Base-by-base conservation (phyloP, 2,113 vertebrate species). In the Hippotragus niger region DNA sequence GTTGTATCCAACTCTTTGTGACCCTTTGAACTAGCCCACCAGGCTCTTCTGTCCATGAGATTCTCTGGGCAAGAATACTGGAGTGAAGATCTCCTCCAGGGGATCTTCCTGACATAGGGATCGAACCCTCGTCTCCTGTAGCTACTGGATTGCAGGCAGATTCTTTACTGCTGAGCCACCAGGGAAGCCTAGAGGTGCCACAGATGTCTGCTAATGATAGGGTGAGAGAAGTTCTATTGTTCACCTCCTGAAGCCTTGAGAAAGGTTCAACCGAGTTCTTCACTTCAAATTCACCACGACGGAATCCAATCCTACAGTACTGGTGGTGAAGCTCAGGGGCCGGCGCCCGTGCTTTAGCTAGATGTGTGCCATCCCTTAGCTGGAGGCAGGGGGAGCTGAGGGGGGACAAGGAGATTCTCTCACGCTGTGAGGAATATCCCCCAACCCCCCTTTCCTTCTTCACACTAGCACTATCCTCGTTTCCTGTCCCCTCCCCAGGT, bases 261-360 rank as follows among this genome's bases (percentile, higher is more conserved):
- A 36, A 88, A 78, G 14, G 2, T 55, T 23, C 43, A 76, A 4
- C 81, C 13, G 16, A 25, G 40, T 82, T 92, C 47, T 95, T 90
- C 15, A 36, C 19, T 91, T 86, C 50, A 55, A 53, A 76, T 19
- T 80, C 91, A 21, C 16, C 25, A 43, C 0, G 5, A 33, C 0
- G 47, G 81, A 71, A 74, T 33, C 21, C 31, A 53, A 9, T 36
- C 31, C 33, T 23, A 29, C 1, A 80, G 76, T 17, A 21, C 1
- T 17, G 25, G 31, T 82, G 29, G 43, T 53, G 19, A 62, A 27
- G 50, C 1, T 4, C 4, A 47, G 45, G 36, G 27, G 10, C 29
- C 0, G 2, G 60, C 0, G 3, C 5, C 31, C 19, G 0, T 33
- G 43, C 19, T 36, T 25, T 21, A 74, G 76, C 7, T 47, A 45